A percentile compares a stretch with the other conserved stretches of the same genome.
Evolutionary conservation across 2,888 invertebrate genomes (phyloP).

Genomic region (Myopa testacea): DNA sequence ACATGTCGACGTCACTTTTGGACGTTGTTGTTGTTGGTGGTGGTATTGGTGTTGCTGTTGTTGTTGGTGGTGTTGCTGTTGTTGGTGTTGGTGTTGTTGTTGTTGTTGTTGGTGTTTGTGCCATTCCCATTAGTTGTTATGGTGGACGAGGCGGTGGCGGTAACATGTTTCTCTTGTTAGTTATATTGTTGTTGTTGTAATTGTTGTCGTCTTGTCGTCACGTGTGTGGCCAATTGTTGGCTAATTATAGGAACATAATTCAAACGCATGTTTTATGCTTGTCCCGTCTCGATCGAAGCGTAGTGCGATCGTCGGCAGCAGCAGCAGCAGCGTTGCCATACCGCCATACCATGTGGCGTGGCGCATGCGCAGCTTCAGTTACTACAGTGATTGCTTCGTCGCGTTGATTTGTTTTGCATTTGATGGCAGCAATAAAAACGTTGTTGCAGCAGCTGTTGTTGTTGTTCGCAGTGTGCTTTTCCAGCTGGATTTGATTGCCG

Average conservation of each 20-base stretch:
- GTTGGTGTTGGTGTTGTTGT: conserved; percentile 6
- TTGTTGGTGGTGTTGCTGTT: conserved; percentile 14
- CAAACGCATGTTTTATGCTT: conserved; percentile 46
- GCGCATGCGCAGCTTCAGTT: background rate
- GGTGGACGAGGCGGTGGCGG: no score
- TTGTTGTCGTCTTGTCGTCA: conserved; percentile 34
- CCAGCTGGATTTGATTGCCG: background rate
- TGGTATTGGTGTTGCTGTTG: no score
- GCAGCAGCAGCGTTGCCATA: conserved; percentile 26
- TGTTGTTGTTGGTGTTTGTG: conserved; percentile 12
- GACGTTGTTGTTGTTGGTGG: conserved; percentile 6
- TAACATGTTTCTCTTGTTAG: background rate
- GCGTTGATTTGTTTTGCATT: conserved; percentile 31
- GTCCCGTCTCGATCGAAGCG: background rate
- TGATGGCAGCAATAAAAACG: conserved; percentile 35
- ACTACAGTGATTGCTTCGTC: background rate
- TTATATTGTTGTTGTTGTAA: conserved; percentile 28
- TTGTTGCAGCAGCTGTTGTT: conserved; percentile 1
- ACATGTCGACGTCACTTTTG: background rate
- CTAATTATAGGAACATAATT: conserved; percentile 52
- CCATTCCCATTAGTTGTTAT: no score
- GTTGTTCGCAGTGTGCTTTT: conserved; percentile 1
- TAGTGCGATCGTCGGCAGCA: conserved; percentile 12
- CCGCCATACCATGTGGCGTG: background rate
- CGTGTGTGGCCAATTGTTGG: conserved; percentile 52